Conservation (phyloP, 2,113 vertebrate species). For the Periophthalmodon schlosseri region DNA sequence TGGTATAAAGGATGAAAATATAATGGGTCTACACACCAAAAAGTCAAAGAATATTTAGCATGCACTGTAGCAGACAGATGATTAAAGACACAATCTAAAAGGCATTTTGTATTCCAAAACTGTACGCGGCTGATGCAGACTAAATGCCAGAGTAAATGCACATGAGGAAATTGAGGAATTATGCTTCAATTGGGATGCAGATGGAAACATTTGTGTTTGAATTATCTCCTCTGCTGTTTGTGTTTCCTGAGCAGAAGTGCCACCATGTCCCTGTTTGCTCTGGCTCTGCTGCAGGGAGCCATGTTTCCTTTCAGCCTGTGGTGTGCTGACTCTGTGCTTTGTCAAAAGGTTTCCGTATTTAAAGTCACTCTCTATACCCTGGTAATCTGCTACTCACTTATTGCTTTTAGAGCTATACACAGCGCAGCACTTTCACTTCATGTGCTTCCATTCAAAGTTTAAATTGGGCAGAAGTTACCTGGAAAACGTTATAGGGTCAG, state of each 20-base stretch:
- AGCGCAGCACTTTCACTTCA: slow-evolving; percentile 21
- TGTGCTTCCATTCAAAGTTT: slow-evolving; percentile 7
- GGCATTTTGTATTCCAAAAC: slow-evolving; percentile 10
- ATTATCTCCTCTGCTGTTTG: slow-evolving; percentile 32
- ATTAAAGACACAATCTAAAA: not conserved
- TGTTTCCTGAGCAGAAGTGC: slow-evolving; percentile 24
- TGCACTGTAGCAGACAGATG: not conserved
- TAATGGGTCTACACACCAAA: not conserved
- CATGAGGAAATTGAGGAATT: slow-evolving; percentile 9
- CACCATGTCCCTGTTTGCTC: slow-evolving; percentile 39
- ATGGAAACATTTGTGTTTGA: slow-evolving; percentile 34
- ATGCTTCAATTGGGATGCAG: slow-evolving; percentile 16
- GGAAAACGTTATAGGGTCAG: not conserved
- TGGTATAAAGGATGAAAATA: not conserved
- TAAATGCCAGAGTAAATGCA: slow-evolving; percentile 32
- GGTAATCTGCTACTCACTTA: slow-evolving; percentile 43
- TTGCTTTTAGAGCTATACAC: slow-evolving; percentile 16
- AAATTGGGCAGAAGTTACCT: slow-evolving; percentile 16
- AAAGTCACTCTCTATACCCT: slow-evolving; percentile 44
- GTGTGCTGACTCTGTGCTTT: slow-evolving; percentile 52
- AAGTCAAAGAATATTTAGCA: slow-evolving; percentile 8
- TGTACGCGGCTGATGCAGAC: slow-evolving; percentile 14
- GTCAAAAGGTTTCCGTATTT: slow-evolving; percentile 49
- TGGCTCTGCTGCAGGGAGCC: slow-evolving; percentile 45
- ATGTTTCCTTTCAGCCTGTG: slow-evolving; percentile 34